Evolutionary conservation across 2,888 invertebrate species (phyloP).

Genomic region (Caradrina clavipalpis): DNA sequence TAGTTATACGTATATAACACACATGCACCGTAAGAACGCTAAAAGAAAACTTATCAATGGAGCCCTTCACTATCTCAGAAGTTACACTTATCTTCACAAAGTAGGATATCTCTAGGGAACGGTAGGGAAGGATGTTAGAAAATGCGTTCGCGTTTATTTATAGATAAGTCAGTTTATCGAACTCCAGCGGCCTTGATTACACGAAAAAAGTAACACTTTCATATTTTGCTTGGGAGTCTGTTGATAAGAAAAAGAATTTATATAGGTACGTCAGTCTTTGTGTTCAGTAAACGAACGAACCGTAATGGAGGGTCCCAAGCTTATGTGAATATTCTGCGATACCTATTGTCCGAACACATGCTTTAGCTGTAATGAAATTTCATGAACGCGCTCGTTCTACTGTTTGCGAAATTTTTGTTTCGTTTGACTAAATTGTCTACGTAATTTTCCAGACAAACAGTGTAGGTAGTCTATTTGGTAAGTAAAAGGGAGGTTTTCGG

Average conservation of each 20-base stretch:
- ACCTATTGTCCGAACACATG: constrained; percentile 68
- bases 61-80: constrained; percentile 48
- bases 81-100: constrained; percentile 57
- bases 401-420: constrained; percentile 56
- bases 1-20: neutral
- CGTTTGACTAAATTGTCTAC: constrained; percentile 54
- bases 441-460: constrained; percentile 63
- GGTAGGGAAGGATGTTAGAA: constrained; percentile 46
- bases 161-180: constrained; percentile 54
- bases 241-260: constrained; percentile 61
- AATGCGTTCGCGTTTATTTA: constrained; percentile 52
- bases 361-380: constrained; percentile 64
- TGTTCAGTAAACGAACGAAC: constrained; percentile 66
- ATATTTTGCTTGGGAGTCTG: constrained; percentile 54
- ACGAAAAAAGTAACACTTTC: constrained; percentile 58
- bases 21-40: constrained; percentile 7
- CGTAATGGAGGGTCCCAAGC: constrained; percentile 62
- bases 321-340: constrained; percentile 58
- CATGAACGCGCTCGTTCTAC: constrained; percentile 44
- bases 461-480: constrained; percentile 73
- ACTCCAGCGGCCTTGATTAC: constrained; percentile 52
- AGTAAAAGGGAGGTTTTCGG: constrained; percentile 77
- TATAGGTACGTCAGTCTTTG: constrained; percentile 64
- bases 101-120: constrained; percentile 49
- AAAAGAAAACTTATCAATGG: constrained; percentile 45